Percentiles rank a stretch among this genome's conserved stretches.
Evolutionary conservation across 2,113 vertebrate species (phyloP).

Genomic region (Strix uralensis): DNA sequence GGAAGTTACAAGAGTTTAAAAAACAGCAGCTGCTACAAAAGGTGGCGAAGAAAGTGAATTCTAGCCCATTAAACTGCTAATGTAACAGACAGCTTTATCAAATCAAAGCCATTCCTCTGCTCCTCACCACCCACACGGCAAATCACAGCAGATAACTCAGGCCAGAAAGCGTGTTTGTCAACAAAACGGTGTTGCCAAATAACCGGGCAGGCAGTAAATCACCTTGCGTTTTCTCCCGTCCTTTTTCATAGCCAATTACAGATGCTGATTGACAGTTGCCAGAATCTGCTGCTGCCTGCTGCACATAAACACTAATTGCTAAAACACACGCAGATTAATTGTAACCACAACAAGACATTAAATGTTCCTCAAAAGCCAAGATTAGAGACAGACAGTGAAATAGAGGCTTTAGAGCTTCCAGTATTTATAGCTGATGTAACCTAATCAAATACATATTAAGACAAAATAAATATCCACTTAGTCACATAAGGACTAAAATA

Average conservation of each 20-base stretch:
- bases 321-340: conserved; percentile 49
- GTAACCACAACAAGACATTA: conserved; percentile 44
- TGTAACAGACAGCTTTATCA: not conserved
- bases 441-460: conserved; percentile 50
- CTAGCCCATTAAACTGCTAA: not conserved
- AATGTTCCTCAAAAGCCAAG: conserved; percentile 52
- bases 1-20: not conserved
- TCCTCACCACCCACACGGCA: not conserved
- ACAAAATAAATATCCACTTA: conserved; percentile 52
- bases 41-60: not conserved
- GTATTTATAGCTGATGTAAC: conserved; percentile 49
- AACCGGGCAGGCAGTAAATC: not conserved
- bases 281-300: not conserved
- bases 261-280: conserved; percentile 44
- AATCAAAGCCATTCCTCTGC: not conserved
- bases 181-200: not conserved
- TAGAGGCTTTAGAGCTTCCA: not conserved
- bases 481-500: not conserved
- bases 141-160: not conserved
- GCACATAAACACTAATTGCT: conserved; percentile 41
- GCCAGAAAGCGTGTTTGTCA: not conserved
- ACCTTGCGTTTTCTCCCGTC: not conserved
- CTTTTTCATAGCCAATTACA: not conserved
- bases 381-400: conserved; percentile 21
- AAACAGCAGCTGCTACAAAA: not conserved